Evolutionary conservation across 2,113 vertebrate genomes (phyloP), one percentile per base, ranked within the genome.

Genomic region (Catharus minimus): DNA sequence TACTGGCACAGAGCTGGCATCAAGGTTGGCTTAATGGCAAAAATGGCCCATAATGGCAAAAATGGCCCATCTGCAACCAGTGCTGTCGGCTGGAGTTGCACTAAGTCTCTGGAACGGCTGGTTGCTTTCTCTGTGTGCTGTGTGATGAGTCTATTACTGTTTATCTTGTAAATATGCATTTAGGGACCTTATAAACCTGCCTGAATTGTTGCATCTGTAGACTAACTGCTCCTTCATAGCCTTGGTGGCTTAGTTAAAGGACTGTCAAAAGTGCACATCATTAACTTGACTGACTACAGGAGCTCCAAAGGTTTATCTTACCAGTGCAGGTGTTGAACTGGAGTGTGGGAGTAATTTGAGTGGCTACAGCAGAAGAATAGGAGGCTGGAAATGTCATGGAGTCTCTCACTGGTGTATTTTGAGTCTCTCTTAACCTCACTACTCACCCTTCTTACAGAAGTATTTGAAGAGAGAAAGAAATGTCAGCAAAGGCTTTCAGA

Each of bases 341-440:
- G 76, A 79, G 77, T 13, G 33, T 65, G 83, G 61, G 46, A 74
- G 43, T 78, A 64, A 90, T 94, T 94, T 27, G 12, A 53, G 57
- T 57, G 64, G 61, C 80, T 75, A 21, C 41, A 83, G 53, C 68
- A 78, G 82, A 79, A 84, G 89, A 94, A 92, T 49, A 71, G 76
- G 61, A 88, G 80, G 69, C 53, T 88, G 65, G 49, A 91, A 86
- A 93, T 90, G 93, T 93, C 88, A 81, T 36, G 61, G 80, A 78
- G 61, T 50, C 76, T 92, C 73, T 91, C 60, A 56, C 50, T 72
- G 68, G 36, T 77, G 57, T 90, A 39, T 86, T 94, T 56, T 60
- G 82, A 83, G 73, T 80, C n/a, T 92, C 69, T 92, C 65, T 92
- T 84, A 95, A 94, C 89, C 86, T 95, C 53, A 36, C 53, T 85